A percentile compares a stretch with the other conserved stretches of the same genome.
These are phyloP conservation scores for Yponomeuta cagnagella DNA, from an alignment of 2,888 invertebrate genomes.

Conservation along the genomic window DNA sequence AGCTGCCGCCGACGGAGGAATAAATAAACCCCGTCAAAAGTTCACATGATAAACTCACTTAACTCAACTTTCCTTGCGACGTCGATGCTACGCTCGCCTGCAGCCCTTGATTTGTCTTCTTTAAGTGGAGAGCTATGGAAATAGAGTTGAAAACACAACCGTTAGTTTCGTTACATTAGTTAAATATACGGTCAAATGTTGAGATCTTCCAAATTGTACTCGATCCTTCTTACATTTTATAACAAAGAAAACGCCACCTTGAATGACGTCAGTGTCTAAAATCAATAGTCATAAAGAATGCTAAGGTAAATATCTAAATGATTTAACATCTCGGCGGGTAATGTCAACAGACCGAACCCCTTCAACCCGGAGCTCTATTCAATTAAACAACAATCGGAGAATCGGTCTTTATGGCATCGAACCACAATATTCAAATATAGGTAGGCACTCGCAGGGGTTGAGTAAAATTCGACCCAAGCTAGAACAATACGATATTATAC, in stretches of 20 bases:
- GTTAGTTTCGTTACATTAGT: too few relatives aligned
- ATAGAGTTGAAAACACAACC: too few relatives aligned
- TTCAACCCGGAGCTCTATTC: constrained; percentile 5
- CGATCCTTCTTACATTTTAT: background rate
- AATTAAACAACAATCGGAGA: constrained; percentile 5
- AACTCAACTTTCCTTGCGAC: constrained; percentile 24
- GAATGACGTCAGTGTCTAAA: background rate
- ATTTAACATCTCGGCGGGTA: background rate
- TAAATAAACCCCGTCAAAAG: constrained; percentile 52
- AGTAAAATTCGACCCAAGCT: background rate
- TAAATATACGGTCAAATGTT: too few relatives aligned
- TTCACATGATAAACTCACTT: constrained; percentile 53
- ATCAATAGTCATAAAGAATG: background rate
- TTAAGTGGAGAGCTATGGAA: too few relatives aligned
- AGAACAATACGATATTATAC: constrained; percentile 7
- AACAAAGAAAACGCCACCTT: background rate
- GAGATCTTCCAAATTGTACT: too few relatives aligned
- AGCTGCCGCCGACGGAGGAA: constrained; percentile 47
- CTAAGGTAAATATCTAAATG: background rate
- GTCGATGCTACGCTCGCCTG: constrained; percentile 21
- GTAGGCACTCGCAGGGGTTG: background rate
- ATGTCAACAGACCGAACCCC: background rate
- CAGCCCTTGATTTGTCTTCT: constrained; percentile 17
- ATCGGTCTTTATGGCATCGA: background rate
- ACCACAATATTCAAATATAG: constrained; percentile 5